Base-by-base conservation (phyloP, 2,113 vertebrate genomes). In the Podiceps cristatus region DNA sequence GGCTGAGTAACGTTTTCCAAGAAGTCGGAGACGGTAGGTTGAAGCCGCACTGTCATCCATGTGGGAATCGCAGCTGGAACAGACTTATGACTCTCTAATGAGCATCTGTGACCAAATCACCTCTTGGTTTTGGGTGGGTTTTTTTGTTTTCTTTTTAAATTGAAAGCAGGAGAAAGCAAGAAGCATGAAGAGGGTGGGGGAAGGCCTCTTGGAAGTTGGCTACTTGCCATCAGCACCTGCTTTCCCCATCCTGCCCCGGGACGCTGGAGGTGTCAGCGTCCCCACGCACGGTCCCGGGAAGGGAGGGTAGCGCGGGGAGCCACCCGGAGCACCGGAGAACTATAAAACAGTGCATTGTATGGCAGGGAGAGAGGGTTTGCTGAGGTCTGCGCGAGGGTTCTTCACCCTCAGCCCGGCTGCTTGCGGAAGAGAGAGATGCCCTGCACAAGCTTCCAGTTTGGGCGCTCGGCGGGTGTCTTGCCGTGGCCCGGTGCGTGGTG, bases 331-430 rank as follows among this genome's bases (percentile, higher is more conserved):
- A 2, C 73, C 18, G 22, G 20, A 22, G 40, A 10, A 55, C 47
- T 3, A 2, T 16, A 10, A 14, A 55, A 15, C 0, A 0, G n/a
- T 7, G 31, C 13, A 0, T 29, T 11, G 53, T 8, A 7, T 5
- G 20, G 74, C 37, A 37, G 3, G 72, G 18, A 40, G 28, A 8
- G 28, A 8, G 35, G 47, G 22, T 47, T 27, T 58, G 60, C 28
- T 13, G 49, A 19, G 29, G 24, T 75, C 42, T 31, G 56, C 6
- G 3, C 17, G 3, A 8, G 17, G n/a, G 5, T 33, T 33, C 14
- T n/a, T 15, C 10, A 8, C 35, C 35, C 35, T 18, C 23, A 28
- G 55, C 80, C 45, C 67, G 9, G n/a, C 16, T 44, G 29, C 62
- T 52, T 42, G 31, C 44, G 25, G n/a, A 37, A 37, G n/a, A 25